Evolutionary conservation across 2,113 vertebrate species (phyloP).

Genomic region (Xiphophorus couchianus): DNA sequence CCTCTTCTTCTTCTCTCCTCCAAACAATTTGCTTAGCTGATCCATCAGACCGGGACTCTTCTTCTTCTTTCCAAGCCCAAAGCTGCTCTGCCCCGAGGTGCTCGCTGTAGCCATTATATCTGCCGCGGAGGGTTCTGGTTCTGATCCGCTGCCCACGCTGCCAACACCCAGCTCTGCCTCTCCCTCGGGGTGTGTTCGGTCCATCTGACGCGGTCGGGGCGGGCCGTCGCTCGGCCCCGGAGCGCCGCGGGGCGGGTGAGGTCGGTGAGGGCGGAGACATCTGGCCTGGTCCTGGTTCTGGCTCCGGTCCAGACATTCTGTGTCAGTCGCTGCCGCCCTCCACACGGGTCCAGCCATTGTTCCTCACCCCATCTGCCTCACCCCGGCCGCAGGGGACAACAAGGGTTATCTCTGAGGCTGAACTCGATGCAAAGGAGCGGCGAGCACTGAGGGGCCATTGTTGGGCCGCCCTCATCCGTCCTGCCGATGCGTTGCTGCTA

Average conservation of each 20-base stretch:
- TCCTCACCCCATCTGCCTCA: slow-evolving; percentile 89
- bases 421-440: slow-evolving; percentile 83
- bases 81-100: slow-evolving; percentile 90
- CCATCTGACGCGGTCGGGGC: slow-evolving; percentile 84
- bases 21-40: slow-evolving; percentile 94
- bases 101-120: slow-evolving; percentile 90
- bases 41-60: slow-evolving; percentile 91
- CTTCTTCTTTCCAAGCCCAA: slow-evolving; percentile 87
- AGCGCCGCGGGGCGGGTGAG: slow-evolving; percentile 90
- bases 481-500: slow-evolving; percentile 58
- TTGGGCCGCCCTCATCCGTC: slow-evolving; percentile 56
- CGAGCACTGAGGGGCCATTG: slow-evolving; percentile 84
- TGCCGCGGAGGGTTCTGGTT: slow-evolving; percentile 63
- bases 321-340: slow-evolving; percentile 95
- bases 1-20: slow-evolving; percentile 91
- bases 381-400: slow-evolving; percentile 83
- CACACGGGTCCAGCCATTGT: slow-evolving; percentile 89
- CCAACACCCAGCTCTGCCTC: slow-evolving; percentile 78
- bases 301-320: slow-evolving; percentile 90
- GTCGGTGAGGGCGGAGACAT: slow-evolving; percentile 67
- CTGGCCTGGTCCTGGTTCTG: slow-evolving; percentile 78
- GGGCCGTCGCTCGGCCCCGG: slow-evolving; percentile 89
- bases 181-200: slow-evolving; percentile 83
- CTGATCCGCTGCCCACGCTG: slow-evolving; percentile 75
- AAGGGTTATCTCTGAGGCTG: slow-evolving; percentile 88